Percentiles rank a stretch among this genome's conserved stretches.
phyloP scores from a whole-genome alignment of 2,888 invertebrate species.

The Oegoconia quadripuncta region DNA sequence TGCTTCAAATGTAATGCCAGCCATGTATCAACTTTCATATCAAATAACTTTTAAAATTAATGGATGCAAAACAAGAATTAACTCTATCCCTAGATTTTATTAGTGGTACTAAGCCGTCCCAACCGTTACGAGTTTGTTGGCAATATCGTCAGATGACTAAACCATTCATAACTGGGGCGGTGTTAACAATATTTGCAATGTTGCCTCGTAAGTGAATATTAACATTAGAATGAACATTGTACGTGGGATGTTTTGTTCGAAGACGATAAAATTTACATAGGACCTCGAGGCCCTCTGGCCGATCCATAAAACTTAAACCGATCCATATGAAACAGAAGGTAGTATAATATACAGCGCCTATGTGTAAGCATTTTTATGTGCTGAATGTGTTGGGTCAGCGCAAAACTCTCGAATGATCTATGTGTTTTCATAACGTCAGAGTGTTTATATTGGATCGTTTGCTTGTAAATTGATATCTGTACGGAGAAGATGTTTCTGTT shows the following conservation, averaged over 20 bases:
- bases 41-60: no score
- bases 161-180: background rate
- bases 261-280: slow-evolving; percentile 60
- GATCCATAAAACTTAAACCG: slow-evolving; percentile 41
- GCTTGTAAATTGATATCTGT: no score
- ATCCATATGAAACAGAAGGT: slow-evolving; percentile 1
- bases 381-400: background rate
- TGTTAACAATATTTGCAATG: slow-evolving; percentile 20
- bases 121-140: slow-evolving; percentile 6
- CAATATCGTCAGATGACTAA: slow-evolving; percentile 1
- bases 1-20: no score
- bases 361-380: background rate
- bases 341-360: background rate
- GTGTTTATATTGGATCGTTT: no score
- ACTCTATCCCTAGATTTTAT: background rate
- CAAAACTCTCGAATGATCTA: background rate
- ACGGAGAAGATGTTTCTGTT: no score
- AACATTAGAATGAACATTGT: slow-evolving; percentile 32
- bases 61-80: slow-evolving; percentile 1
- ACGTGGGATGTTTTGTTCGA: slow-evolving; percentile 38
- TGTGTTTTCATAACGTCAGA: no score
- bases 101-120: background rate
- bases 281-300: slow-evolving; percentile 36
- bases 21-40: no score
- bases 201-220: slow-evolving; percentile 46